phyloP scores from a whole-genome alignment of 2,888 invertebrate genomes.

The Eledona agricola region DNA sequence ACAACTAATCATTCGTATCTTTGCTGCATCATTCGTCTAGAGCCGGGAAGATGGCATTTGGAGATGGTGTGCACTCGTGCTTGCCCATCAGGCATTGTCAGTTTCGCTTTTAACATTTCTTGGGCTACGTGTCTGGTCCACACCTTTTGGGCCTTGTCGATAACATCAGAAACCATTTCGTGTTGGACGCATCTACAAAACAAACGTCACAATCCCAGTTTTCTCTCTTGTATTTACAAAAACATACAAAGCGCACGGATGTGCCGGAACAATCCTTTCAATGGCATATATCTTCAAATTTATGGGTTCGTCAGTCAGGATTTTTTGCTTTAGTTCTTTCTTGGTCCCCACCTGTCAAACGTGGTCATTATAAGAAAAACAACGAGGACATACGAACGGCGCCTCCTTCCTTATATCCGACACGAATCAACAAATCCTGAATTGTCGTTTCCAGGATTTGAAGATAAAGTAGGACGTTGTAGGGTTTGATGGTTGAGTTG shows the following conservation, averaged over 20 bases:
- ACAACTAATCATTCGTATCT: too few relatives aligned
- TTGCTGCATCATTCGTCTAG: slow-evolving; percentile 64
- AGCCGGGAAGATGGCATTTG: slow-evolving; percentile 64
- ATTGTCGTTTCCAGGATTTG: slow-evolving; percentile 82
- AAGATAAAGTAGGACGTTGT: slow-evolving; percentile 83
- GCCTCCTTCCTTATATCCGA: slow-evolving; percentile 4
- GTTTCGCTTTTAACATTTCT: slow-evolving; percentile 53
- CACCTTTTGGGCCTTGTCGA: slow-evolving; percentile 61
- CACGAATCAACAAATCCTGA: slow-evolving; percentile 60
- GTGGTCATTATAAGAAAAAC: too few relatives aligned
- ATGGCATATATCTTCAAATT: slow-evolving; percentile 60
- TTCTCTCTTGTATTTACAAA: slow-evolving; percentile 39
- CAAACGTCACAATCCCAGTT: not conserved
- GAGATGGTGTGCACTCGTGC: slow-evolving; percentile 64
- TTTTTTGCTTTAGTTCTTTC: too few relatives aligned
- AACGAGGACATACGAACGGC: not conserved
- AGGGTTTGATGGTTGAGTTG: slow-evolving; percentile 65
- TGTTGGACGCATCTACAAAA: slow-evolving; percentile 64
- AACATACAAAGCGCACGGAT: slow-evolving; percentile 64
- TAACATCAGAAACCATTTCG: slow-evolving; percentile 64
- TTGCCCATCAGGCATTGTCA: slow-evolving; percentile 57
- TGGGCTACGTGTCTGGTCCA: slow-evolving; percentile 57
- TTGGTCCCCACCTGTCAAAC: too few relatives aligned
- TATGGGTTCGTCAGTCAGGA: not conserved
- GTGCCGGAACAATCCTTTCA: slow-evolving; percentile 59